phyloP scores from a whole-genome alignment of 2,113 vertebrate species.

The Syngnathus scovelli region DNA sequence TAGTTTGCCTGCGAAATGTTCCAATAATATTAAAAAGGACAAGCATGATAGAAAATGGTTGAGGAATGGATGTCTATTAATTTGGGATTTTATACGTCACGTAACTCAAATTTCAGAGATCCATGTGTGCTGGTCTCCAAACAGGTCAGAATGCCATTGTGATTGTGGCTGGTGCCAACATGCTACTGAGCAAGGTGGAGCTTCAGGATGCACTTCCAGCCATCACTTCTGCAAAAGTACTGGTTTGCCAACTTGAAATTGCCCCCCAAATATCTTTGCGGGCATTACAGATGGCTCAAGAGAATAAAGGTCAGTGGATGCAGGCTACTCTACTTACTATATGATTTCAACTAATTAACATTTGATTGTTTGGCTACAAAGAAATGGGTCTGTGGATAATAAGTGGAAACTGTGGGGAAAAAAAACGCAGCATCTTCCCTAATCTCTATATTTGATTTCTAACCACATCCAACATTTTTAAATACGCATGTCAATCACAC shows the following conservation, averaged over 20 bases:
- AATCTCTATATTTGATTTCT: background rate
- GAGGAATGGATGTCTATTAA: too few species aligned
- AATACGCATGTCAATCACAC: background rate
- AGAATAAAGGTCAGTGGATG: conserved; percentile 75
- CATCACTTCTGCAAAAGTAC: conserved; percentile 78
- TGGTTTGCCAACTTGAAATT: conserved; percentile 93
- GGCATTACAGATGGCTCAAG: conserved; percentile 81
- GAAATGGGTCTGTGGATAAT: background rate
- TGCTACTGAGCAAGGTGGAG: conserved; percentile 81
- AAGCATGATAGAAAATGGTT: background rate
- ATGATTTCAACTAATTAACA: background rate
- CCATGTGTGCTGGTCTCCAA: conserved; percentile 13
- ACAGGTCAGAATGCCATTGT: conserved; percentile 93
- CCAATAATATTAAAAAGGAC: background rate
- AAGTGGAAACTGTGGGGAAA: background rate
- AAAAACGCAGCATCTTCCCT: background rate
- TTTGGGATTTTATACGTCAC: background rate
- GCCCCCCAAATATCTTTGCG: conserved; percentile 74
- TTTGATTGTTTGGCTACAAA: background rate
- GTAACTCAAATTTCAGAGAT: conserved; percentile 1
- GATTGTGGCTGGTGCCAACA: conserved; percentile 92
- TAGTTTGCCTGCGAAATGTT: too few species aligned
- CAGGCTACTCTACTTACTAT: background rate
- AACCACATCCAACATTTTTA: background rate
- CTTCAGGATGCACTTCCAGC: conserved; percentile 72